These are phyloP conservation scores for Heliconius ethilla DNA, from an alignment of 2,888 invertebrate genomes.

Conservation along the genomic window DNA sequence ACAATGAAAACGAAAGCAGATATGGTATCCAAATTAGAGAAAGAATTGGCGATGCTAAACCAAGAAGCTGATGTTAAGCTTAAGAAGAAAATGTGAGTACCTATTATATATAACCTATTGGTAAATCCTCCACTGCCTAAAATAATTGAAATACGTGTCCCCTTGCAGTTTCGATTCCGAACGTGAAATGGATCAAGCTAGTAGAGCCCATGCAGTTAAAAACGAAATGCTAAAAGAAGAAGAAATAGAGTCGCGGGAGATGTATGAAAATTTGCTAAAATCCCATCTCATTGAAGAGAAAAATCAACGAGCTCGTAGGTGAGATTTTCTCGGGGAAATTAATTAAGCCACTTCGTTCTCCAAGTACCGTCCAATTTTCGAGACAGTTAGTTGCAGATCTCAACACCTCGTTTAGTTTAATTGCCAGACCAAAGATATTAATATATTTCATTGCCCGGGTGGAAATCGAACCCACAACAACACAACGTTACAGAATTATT, in stretches of 20 bases:
- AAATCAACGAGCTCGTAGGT: constrained; percentile 75
- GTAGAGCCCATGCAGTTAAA: constrained; percentile 71
- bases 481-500: too few species aligned
- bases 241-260: constrained; percentile 65
- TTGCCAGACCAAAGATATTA: neutral
- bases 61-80: constrained; percentile 50
- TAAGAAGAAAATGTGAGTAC: constrained; percentile 66
- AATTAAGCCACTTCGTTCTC: too few species aligned
- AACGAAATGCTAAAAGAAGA: constrained; percentile 77
- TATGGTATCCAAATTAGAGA: constrained; percentile 53
- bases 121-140: neutral
- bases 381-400: too few species aligned
- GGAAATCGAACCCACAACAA: too few species aligned
- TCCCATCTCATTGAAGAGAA: constrained; percentile 79
- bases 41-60: constrained; percentile 54
- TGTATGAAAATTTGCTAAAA: constrained; percentile 71
- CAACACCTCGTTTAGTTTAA: neutral
- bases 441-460: neutral
- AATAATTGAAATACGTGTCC: neutral
- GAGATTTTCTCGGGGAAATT: neutral
- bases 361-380: too few species aligned
- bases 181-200: constrained; percentile 78
- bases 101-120: neutral
- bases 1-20: constrained; percentile 55
- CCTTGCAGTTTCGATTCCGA: constrained; percentile 72